Base-by-base conservation (phyloP, 2,888 invertebrate species). In the Plusia festucae region DNA sequence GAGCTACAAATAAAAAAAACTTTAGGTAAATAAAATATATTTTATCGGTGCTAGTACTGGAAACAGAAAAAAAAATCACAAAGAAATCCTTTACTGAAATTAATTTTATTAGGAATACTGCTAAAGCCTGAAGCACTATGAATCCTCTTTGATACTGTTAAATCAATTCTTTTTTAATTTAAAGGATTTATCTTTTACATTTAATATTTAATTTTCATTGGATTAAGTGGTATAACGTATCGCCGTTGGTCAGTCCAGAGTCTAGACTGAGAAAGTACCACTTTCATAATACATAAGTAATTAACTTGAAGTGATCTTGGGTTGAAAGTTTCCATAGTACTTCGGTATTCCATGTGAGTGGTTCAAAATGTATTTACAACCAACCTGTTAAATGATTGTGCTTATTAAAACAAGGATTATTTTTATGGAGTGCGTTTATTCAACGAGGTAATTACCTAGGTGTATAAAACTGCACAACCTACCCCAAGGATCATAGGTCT, bases 181-280 rank as follows among this genome's bases (percentile, higher is more conserved):
- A 40, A 40, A 40, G 40, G 15, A 40, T 40, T 40, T n/a, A 40
- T 40, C 40, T 40, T 34, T 40, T n/a, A 40, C 40, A 40, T 40
- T n/a, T 40, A 40, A 40, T 40, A 40, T 40, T 40, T 6, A 40
- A 40, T 40, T 40, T 40, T 40, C 40, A 40, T 40, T 40, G 40
- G 40, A 40, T 40, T 40, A 40, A 40, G 40, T 40, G 40, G 40
- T n/a, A n/a, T 40, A 40, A n/a, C n/a, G 40, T 40, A 40, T 40
- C 40, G 40, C n/a, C n/a, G 15, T n/a, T 40, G 40, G 40, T 40
- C n/a, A n/a, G 40, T 40, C 24, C 5, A 24, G n/a, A n/a, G 24
- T 24, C 40, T 40, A 40, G 40, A 40, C 40, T 40, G n/a, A n/a
- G 40, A n/a, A n/a, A 40, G 40, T 40, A 40, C 40, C n/a, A n/a